Percentiles rank a stretch among this genome's conserved stretches.
These are phyloP conservation scores for Parazoanthus atlanticus DNA, from an alignment of 92 coral and sea anemone genomes.

Conservation along the genomic window DNA sequence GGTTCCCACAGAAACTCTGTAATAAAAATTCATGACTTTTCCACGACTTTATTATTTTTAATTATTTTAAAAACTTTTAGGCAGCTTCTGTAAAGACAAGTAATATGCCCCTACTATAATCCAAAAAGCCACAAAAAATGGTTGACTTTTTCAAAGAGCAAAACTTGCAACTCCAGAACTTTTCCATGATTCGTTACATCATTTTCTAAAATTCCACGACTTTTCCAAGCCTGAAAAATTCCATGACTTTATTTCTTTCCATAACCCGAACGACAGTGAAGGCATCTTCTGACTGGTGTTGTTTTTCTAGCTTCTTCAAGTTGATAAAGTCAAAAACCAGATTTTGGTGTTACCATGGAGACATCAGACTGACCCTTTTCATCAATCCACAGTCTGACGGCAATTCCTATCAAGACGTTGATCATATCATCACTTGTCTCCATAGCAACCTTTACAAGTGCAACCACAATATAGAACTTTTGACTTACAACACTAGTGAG, in stretches of 20 bases:
- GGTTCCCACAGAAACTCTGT: background rate
- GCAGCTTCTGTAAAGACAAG: too few relatives aligned
- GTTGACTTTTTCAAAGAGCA: background rate
- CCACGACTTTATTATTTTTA: too few relatives aligned
- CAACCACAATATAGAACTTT: too few relatives aligned
- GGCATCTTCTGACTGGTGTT: background rate
- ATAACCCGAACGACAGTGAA: background rate
- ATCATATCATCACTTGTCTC: constrained; percentile 71
- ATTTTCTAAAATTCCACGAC: background rate
- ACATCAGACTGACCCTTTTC: constrained; percentile 43
- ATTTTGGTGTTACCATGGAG: constrained; percentile 9
- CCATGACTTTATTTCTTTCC: too few relatives aligned
- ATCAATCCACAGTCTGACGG: constrained; percentile 81
- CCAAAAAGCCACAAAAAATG: too few relatives aligned
- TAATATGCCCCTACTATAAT: too few relatives aligned
- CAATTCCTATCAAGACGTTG: constrained; percentile 95
- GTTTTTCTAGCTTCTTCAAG: background rate
- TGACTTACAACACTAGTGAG: too few relatives aligned
- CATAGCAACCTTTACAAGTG: background rate
- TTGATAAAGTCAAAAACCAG: background rate
- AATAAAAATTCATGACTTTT: background rate
- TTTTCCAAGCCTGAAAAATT: too few relatives aligned
- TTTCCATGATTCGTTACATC: background rate
- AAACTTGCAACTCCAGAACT: background rate
- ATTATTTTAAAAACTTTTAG: too few relatives aligned